Evolutionary conservation across 2,888 invertebrate genomes (phyloP).

Genomic region (Pimpla rufipes): DNA sequence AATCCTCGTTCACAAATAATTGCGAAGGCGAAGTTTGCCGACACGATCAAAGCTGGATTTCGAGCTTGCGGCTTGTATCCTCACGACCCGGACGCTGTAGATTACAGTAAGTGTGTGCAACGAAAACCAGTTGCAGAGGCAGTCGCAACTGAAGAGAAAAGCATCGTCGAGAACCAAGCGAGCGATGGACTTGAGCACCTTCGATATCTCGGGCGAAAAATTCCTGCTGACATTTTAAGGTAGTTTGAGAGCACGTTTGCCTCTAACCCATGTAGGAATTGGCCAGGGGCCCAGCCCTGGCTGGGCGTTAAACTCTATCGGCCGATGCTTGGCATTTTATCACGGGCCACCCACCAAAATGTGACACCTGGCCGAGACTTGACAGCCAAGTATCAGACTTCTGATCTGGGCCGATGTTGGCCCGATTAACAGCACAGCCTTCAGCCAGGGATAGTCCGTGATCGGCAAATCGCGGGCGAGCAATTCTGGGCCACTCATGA

Average conservation of each 20-base stretch:
- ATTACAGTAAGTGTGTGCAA: slow-evolving; percentile 58
- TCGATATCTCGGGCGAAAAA: slow-evolving; percentile 49
- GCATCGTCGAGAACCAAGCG: neutral
- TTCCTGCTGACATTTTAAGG: slow-evolving; percentile 37
- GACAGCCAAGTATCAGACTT: neutral
- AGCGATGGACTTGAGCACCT: neutral
- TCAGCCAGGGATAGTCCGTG: neutral
- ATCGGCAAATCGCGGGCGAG: neutral
- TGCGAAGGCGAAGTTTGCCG: slow-evolving; percentile 22
- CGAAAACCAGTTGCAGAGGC: slow-evolving; percentile 1
- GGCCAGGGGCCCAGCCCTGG: too few relatives aligned
- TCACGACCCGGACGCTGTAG: slow-evolving; percentile 52
- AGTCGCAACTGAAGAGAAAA: neutral
- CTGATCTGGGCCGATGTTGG: neutral
- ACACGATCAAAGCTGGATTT: slow-evolving; percentile 59
- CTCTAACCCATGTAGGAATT: too few relatives aligned
- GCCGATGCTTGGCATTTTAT: too few relatives aligned
- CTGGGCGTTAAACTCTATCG: too few relatives aligned
- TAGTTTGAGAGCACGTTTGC: slow-evolving; percentile 35
- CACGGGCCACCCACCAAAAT: too few relatives aligned
- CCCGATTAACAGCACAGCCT: neutral
- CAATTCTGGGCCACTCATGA: neutral
- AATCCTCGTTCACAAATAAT: slow-evolving; percentile 51
- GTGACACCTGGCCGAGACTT: too few relatives aligned
- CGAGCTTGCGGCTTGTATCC: slow-evolving; percentile 59